These are phyloP conservation scores for Melanotaenia boesemani DNA, from an alignment of 2,797 vertebrate species.

Conservation along the genomic window DNA sequence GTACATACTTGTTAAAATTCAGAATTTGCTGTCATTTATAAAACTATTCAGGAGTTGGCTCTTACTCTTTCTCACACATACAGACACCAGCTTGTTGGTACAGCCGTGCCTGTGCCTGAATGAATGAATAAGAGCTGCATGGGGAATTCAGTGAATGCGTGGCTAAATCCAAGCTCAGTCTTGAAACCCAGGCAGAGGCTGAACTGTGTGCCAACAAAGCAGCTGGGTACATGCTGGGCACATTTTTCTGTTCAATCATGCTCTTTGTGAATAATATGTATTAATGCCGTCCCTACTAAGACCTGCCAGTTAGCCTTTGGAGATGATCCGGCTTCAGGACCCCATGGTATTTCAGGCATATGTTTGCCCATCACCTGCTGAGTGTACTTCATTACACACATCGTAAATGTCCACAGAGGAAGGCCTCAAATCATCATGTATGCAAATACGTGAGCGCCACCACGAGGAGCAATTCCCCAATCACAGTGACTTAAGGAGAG, in stretches of 20 bases:
- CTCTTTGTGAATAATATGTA: constrained; percentile 88
- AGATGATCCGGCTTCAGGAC: constrained; percentile 83
- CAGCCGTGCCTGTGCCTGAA: constrained; percentile 63
- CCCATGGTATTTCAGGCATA: constrained; percentile 82
- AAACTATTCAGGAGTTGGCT: constrained; percentile 52
- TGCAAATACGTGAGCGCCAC: constrained; percentile 63
- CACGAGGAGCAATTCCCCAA: constrained; percentile 50
- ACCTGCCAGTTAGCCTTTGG: constrained; percentile 86
- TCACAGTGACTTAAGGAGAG: constrained; percentile 37
- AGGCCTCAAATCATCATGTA: constrained; percentile 58
- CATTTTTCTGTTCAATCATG: constrained; percentile 85
- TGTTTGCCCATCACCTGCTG: constrained; percentile 84
- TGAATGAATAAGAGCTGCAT: constrained; percentile 76
- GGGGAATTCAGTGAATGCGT: constrained; percentile 79
- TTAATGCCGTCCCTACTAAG: constrained; percentile 79
- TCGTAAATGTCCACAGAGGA: constrained; percentile 57
- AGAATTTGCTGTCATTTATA: constrained; percentile 62
- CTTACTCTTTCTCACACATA: constrained; percentile 33
- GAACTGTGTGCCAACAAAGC: constrained; percentile 75
- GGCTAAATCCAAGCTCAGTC: constrained; percentile 76
- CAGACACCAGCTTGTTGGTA: constrained; percentile 69
- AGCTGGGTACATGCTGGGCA: constrained; percentile 77
- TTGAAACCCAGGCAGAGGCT: constrained; percentile 70
- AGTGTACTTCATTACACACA: constrained; percentile 59
- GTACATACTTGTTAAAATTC: constrained; percentile 57